Evolutionary conservation across 53 echinoderm and acorn worm species (phyloP).

Genomic region (Antedon mediterranea): DNA sequence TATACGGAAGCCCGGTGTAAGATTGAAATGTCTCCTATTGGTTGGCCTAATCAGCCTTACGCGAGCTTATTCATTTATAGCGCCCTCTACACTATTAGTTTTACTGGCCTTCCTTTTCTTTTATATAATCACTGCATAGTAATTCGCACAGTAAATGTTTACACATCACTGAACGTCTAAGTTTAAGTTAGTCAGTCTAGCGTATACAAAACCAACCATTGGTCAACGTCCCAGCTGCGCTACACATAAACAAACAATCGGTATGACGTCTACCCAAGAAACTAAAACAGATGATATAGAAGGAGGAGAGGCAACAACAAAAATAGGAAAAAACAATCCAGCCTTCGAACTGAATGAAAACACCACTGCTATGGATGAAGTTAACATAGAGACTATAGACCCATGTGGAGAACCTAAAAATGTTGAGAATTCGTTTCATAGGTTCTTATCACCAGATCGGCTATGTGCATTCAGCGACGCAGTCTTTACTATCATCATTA

Average conservation of each 20-base stretch:
- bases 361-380: neutral
- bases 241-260: neutral
- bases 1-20: too few relatives aligned
- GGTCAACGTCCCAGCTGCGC: neutral
- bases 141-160: too few relatives aligned
- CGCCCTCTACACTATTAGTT: too few relatives aligned
- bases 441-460: neutral
- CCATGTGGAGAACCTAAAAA: too few relatives aligned
- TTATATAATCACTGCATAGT: neutral
- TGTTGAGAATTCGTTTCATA: neutral
- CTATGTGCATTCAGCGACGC: neutral
- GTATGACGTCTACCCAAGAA: neutral
- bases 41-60: too few relatives aligned
- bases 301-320: neutral
- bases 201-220: neutral
- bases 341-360: neutral
- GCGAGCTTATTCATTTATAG: too few relatives aligned
- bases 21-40: too few relatives aligned
- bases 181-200: too few relatives aligned
- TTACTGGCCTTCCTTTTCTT: too few relatives aligned
- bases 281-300: too few relatives aligned
- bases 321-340: neutral
- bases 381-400: neutral
- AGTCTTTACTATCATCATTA: neutral
- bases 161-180: too few relatives aligned